Percentiles rank a stretch among this genome's conserved stretches.
Conservation (phyloP, 1,140 invertebrate species). For the Drosophila erecta region DNA sequence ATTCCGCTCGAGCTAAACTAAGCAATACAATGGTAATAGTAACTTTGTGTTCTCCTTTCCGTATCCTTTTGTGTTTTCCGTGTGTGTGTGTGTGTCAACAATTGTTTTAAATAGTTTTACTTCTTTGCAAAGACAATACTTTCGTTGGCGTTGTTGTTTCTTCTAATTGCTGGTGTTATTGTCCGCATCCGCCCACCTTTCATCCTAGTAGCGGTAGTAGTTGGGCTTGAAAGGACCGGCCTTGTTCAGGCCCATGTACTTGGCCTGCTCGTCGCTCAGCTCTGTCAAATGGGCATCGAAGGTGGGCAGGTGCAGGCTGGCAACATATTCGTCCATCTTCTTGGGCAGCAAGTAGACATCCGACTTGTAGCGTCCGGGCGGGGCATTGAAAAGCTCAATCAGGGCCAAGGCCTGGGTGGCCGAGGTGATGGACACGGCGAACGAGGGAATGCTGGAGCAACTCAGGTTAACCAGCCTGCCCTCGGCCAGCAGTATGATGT, state of each 20-base stretch:
- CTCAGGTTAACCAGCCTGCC: constrained; percentile 97
- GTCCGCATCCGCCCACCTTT: constrained; percentile 34
- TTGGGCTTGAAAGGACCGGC: constrained; percentile 99
- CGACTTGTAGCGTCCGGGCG: constrained; percentile 96
- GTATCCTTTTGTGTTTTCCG: constrained; percentile 25
- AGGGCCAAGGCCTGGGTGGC: constrained; percentile 97
- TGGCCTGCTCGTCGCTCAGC: constrained; percentile 97
- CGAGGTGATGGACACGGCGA: constrained; percentile 98
- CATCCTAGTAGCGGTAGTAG: constrained; percentile 93
- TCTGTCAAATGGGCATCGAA: constrained; percentile 99
- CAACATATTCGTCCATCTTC: constrained; percentile 99
- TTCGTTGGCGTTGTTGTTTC: constrained; percentile 73
- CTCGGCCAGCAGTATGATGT: constrained; percentile 96
- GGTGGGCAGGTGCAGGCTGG: constrained; percentile 94
- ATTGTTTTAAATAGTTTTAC: constrained; percentile 64
- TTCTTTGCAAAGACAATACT: constrained; percentile 80
- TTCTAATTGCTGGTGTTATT: constrained; percentile 50
- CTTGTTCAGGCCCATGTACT: constrained; percentile 98
- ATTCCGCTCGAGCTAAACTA: constrained; percentile 59
- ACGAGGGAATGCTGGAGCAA: constrained; percentile 98
- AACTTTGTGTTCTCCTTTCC: constrained; percentile 67
- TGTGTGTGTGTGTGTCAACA: constrained; percentile 61
- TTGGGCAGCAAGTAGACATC: constrained; percentile 99
- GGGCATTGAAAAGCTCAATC: constrained; percentile 98
- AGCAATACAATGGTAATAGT: constrained; percentile 72